Evolutionary conservation across 2,888 invertebrate species (phyloP), one percentile per base, ranked within the genome.

Genomic region (Cryptops parisi): DNA sequence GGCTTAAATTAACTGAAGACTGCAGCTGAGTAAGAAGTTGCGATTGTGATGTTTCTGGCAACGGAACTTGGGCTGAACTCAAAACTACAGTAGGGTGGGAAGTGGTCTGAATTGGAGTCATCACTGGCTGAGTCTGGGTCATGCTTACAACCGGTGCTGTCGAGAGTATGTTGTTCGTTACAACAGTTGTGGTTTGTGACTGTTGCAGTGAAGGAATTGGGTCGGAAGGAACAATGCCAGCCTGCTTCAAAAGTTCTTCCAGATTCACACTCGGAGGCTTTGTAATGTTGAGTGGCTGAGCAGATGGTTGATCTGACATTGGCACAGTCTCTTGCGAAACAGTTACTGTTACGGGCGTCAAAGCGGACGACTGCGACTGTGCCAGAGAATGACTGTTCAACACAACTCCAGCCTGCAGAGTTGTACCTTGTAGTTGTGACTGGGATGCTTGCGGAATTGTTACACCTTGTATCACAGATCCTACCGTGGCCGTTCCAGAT

Each of bases 171-270:
- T 17, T 41, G 17, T 12, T 41, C 5, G 43, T 41, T 17, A 41
- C 43, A 12, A 19, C 17, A 41, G 43, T n/a, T 41, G 19, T 6
- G 9, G 43, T 6, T 33, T 6, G 33, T 33, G 6, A 15, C 15
- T 6, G 15, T 33, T 33, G 33, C 6, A 15, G 15, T 23, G 57
- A 44, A 5, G 56, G 54, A 24, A 49, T 25, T 2, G 51, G 77
- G 58, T 82, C 81, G 57, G 79, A 78, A 58, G 81, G 81, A 50
- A 80, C 80, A 57, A 79, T 80, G 54, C 82, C 79, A 47, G 81
- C 81, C 44, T 59, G 57, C 44, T 59, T 60, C 12, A 60, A 39
- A 23, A 60, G 55, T 27, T 58, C 59, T 27, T 55, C 59, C 6
- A 59, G 40, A 44, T 59, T 59, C 3, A 59, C 52, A 25, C 54